Evolutionary conservation across 2,888 invertebrate species (phyloP).

Genomic region (Julus scandinavius): DNA sequence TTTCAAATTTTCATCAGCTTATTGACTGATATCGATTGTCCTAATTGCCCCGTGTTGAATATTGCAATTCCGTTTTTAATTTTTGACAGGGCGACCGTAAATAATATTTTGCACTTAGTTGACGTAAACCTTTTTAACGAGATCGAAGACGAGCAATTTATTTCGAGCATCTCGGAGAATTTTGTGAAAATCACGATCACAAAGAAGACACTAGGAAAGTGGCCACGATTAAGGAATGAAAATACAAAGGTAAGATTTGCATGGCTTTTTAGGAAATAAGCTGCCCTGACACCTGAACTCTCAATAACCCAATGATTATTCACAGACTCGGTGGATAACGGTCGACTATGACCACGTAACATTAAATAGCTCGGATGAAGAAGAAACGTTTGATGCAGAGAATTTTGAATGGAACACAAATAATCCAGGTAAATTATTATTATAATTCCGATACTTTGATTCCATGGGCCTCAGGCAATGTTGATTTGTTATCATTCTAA

Average conservation of each 20-base stretch:
- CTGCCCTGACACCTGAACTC: background rate
- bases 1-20: no score
- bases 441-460: background rate
- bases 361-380: background rate
- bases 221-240: slow-evolving; percentile 25
- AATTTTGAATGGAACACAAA: background rate
- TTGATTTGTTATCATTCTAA: no score
- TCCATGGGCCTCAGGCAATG: background rate
- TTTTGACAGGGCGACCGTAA: background rate
- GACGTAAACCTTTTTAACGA: background rate
- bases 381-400: background rate
- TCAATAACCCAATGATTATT: background rate
- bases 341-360: background rate
- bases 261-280: background rate
- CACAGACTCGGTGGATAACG: background rate
- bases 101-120: background rate
- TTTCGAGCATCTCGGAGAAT: background rate
- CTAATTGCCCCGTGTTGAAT: no score
- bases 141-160: background rate
- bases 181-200: background rate
- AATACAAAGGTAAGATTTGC: background rate
- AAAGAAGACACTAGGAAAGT: background rate
- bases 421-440: background rate
- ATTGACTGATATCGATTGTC: no score
- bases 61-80: background rate